These are phyloP conservation scores for Macrotus californicus DNA, from an alignment of 2,113 vertebrate species.

Conservation along the genomic window DNA sequence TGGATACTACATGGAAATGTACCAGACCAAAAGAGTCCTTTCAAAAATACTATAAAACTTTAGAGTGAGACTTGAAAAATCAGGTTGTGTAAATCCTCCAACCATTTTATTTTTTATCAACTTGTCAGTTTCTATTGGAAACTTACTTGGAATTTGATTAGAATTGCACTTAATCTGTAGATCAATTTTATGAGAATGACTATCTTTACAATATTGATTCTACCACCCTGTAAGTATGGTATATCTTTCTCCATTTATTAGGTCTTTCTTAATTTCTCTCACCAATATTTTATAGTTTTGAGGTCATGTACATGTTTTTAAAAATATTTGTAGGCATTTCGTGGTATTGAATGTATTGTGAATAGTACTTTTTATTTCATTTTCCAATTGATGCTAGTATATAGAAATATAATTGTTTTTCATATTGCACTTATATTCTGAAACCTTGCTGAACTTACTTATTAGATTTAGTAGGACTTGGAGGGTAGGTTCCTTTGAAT, in stretches of 20 bases:
- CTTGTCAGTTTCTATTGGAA: too few relatives aligned
- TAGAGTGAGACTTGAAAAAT: background rate
- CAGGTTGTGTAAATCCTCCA: background rate
- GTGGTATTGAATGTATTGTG: background rate
- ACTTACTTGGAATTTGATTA: too few relatives aligned
- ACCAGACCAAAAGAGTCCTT: background rate
- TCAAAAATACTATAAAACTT: background rate
- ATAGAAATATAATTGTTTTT: background rate
- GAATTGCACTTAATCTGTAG: too few relatives aligned
- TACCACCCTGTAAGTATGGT: background rate
- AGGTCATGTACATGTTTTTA: background rate
- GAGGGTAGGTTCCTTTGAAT: background rate
- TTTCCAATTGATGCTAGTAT: background rate
- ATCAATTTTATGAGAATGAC: background rate
- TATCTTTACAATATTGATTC: background rate
- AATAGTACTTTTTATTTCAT: background rate
- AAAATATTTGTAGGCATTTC: background rate
- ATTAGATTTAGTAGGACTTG: background rate
- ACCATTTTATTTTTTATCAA: background rate
- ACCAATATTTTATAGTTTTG: background rate
- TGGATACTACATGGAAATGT: background rate
- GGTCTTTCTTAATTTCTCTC: background rate
- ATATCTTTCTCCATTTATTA: background rate
- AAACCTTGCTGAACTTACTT: background rate
- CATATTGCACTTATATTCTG: background rate